Percentiles rank a stretch among this genome's conserved stretches.
Evolutionary conservation across 2,113 vertebrate genomes (phyloP).

Genomic region (Microcebus jonahi): DNA sequence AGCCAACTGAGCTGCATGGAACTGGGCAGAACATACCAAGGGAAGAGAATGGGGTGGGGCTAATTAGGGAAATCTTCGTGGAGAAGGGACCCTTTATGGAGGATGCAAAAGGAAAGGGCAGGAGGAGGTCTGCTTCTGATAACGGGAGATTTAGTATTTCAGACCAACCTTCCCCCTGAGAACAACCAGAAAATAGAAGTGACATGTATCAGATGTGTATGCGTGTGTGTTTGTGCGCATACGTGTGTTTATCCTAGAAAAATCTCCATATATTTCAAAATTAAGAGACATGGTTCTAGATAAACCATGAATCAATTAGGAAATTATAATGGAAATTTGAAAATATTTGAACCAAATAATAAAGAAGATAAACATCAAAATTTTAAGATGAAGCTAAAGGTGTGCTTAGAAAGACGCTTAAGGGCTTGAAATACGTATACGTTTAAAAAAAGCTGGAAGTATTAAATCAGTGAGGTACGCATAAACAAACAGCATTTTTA

Average conservation of each 20-base stretch:
- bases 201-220: background rate
- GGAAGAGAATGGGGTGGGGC: background rate
- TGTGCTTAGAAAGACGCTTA: background rate
- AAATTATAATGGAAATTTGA: background rate
- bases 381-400: background rate
- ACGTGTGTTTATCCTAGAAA: background rate
- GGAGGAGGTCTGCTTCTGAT: background rate
- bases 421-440: background rate
- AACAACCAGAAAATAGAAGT: background rate
- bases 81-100: background rate
- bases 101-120: background rate
- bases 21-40: no score
- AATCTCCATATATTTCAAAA: background rate
- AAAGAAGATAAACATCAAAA: background rate
- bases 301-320: background rate
- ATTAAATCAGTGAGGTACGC: background rate
- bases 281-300: background rate
- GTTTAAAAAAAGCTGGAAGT: no score
- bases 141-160: background rate
- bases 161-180: background rate
- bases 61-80: background rate
- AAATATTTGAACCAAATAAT: slow-evolving; percentile 8
- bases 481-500: background rate
- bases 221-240: background rate
- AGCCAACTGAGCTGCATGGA: accelerated